Evolutionary conservation across 2,113 vertebrate species (phyloP).

Genomic region (Petroica traversi): DNA sequence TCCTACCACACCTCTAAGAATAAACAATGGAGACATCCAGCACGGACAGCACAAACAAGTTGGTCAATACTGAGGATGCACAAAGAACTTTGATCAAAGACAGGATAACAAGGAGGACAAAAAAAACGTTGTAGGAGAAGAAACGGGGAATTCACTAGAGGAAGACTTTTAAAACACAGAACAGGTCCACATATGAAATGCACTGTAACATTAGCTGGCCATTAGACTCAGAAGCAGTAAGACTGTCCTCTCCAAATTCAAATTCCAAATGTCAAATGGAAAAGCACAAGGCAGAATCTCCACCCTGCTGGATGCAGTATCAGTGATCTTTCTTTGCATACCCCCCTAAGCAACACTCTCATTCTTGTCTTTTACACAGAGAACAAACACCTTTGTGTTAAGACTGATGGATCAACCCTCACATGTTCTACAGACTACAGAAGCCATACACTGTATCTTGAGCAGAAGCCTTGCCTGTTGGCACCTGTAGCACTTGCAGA

Average conservation of each 20-base stretch:
- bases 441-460: neutral
- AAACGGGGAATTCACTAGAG: neutral
- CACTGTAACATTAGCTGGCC: neutral
- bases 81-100: neutral
- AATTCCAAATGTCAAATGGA: neutral
- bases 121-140: neutral
- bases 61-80: neutral
- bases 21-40: neutral
- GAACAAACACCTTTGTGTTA: neutral
- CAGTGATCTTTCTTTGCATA: neutral
- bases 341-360: neutral
- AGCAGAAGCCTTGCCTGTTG: neutral
- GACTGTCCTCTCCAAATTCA: neutral
- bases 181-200: neutral
- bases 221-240: neutral
- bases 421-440: neutral
- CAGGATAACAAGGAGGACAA: neutral
- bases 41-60: neutral
- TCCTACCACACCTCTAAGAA: neutral
- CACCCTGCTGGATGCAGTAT: neutral
- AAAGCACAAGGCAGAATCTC: neutral
- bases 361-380: neutral
- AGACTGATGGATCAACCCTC: neutral
- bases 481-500: neutral
- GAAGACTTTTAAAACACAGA: neutral